Conservation (phyloP, 2,113 vertebrate species). For the Eidolon helvum region DNA sequence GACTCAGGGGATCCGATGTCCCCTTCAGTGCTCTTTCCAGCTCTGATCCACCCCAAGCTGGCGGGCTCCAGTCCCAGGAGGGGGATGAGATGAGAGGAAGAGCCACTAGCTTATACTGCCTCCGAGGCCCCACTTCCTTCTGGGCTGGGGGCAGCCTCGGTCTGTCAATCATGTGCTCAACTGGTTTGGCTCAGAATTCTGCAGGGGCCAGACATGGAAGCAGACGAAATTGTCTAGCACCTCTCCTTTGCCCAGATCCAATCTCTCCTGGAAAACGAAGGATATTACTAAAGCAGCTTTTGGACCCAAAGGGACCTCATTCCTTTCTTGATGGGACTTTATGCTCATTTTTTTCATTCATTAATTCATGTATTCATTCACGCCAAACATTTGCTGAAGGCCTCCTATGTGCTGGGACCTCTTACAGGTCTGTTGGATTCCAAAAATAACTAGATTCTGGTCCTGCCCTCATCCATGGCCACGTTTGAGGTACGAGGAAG, state of each 20-base stretch:
- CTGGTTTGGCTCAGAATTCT: not conserved
- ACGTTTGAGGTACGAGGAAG: not conserved
- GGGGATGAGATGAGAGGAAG: not conserved
- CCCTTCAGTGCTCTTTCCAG: not conserved
- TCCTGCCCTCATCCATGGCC: not conserved
- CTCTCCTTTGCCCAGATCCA: not conserved
- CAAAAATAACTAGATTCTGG: not conserved
- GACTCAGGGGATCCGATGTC: not conserved
- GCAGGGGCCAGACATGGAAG: not conserved
- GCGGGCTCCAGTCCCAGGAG: not conserved
- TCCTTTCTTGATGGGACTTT: not conserved
- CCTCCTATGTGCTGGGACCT: not conserved
- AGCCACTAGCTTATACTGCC: not conserved
- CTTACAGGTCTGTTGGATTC: not conserved
- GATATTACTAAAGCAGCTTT: not conserved
- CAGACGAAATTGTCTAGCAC: rapidly evolving
- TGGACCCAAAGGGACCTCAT: not conserved
- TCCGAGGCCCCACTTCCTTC: not conserved
- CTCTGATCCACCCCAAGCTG: not conserved
- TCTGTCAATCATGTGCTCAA: not conserved
- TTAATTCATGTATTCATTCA: not conserved
- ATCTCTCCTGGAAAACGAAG: not conserved
- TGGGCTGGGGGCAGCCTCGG: not conserved
- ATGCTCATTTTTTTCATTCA: not conserved
- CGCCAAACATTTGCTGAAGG: not conserved